Evolutionary conservation across 2,888 invertebrate genomes (phyloP).

Genomic region (Dastarcus helophoroides): DNA sequence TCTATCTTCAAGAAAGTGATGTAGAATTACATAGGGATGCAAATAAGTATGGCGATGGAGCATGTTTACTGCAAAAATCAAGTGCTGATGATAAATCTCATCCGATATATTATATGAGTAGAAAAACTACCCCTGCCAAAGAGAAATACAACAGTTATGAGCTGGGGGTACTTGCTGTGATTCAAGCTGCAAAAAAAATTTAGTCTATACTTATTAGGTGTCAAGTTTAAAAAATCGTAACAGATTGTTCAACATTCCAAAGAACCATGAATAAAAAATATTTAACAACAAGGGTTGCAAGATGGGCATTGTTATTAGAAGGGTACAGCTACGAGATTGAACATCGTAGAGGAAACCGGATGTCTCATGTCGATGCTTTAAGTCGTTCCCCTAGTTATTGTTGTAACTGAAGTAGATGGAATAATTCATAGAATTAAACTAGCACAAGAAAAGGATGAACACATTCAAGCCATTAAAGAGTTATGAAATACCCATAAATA

Average conservation of each 20-base stretch:
- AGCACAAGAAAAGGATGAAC: slow-evolving; percentile 15
- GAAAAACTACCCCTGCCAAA: slow-evolving; percentile 24
- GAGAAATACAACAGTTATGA: slow-evolving; percentile 26
- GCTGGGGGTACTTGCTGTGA: slow-evolving; percentile 26
- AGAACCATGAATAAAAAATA: slow-evolving; percentile 25
- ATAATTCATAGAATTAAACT: slow-evolving; percentile 11
- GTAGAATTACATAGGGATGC: background rate
- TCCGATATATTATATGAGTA: slow-evolving; percentile 24
- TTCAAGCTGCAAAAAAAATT: slow-evolving; percentile 26
- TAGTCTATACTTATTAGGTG: slow-evolving; percentile 22
- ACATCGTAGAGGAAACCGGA: background rate
- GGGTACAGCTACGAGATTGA: slow-evolving; percentile 7
- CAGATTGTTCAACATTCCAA: slow-evolving; percentile 26
- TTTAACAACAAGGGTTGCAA: slow-evolving; percentile 21
- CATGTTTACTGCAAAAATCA: slow-evolving; percentile 20
- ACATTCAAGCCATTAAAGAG: slow-evolving; percentile 15
- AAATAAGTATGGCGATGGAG: slow-evolving; percentile 8
- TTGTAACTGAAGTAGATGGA: slow-evolving; percentile 3
- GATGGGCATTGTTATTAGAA: slow-evolving; percentile 20
- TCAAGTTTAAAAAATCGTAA: slow-evolving; percentile 24
- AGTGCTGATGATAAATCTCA: slow-evolving; percentile 18
- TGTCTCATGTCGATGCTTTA: too few relatives aligned
- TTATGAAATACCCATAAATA: slow-evolving; percentile 14
- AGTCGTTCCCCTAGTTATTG: too few relatives aligned
- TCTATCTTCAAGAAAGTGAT: background rate